Conservation (phyloP, 2,113 vertebrate species). For the Cebidichthys violaceus region DNA sequence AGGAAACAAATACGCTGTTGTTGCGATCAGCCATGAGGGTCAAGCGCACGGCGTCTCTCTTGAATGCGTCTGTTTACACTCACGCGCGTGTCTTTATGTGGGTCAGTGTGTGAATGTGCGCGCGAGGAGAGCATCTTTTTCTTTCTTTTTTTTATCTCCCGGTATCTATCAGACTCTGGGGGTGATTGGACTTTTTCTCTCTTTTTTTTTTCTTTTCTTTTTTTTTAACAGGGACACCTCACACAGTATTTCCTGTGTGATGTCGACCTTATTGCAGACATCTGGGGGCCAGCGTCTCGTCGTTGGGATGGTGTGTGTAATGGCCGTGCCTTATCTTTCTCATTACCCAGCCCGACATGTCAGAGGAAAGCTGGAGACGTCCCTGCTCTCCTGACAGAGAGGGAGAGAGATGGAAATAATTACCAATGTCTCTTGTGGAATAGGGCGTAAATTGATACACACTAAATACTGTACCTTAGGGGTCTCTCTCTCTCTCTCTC, state of each 20-base stretch:
- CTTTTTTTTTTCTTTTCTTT: background rate
- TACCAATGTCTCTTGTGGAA: slow-evolving; percentile 80
- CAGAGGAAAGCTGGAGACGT: slow-evolving; percentile 59
- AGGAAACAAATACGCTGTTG: slow-evolving; percentile 25
- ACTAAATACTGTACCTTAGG: slow-evolving; percentile 78
- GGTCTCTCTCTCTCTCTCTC: slow-evolving; percentile 38
- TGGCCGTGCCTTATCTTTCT: slow-evolving; percentile 72
- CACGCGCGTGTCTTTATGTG: slow-evolving; percentile 27
- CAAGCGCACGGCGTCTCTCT: background rate
- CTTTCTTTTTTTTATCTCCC: background rate
- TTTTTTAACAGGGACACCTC: slow-evolving; percentile 34
- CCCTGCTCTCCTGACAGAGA: slow-evolving; percentile 62
- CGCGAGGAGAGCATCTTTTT: background rate
- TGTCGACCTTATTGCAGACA: slow-evolving; percentile 57
- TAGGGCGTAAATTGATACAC: slow-evolving; percentile 80
- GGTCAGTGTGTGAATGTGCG: slow-evolving; percentile 38
- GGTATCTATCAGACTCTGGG: slow-evolving; percentile 4
- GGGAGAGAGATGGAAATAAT: slow-evolving; percentile 75
- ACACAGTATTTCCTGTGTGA: slow-evolving; percentile 36
- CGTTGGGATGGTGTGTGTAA: slow-evolving; percentile 60
- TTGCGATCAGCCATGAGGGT: slow-evolving; percentile 34
- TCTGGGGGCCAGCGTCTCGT: slow-evolving; percentile 31
- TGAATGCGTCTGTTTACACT: slow-evolving; percentile 11
- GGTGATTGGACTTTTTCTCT: slow-evolving; percentile 2
- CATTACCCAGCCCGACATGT: slow-evolving; percentile 72